Evolutionary conservation across 1,140 invertebrate species (phyloP).

Genomic region (Atopsyche davidsoni): DNA sequence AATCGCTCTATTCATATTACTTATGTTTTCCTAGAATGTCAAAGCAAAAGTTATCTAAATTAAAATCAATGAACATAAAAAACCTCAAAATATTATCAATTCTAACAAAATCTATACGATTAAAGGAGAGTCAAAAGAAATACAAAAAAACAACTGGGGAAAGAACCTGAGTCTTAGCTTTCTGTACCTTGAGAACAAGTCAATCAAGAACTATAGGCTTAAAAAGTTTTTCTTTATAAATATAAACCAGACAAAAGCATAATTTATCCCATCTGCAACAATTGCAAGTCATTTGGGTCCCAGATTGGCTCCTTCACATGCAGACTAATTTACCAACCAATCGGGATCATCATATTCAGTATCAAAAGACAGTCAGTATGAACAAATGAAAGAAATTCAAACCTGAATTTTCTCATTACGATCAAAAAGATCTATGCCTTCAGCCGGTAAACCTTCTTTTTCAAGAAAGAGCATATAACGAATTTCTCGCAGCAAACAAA

Average conservation of each 20-base stretch:
- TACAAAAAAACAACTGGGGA: not conserved
- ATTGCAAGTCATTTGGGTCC: no score
- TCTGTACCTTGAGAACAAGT: no score
- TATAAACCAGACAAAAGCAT: no score
- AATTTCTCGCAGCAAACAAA: slow-evolving; percentile 53
- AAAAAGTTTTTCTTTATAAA: no score
- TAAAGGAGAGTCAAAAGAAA: not conserved
- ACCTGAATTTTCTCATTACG: slow-evolving; percentile 51
- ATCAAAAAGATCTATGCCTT: slow-evolving; percentile 51
- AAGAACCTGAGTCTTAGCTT: no score
- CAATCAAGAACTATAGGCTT: no score
- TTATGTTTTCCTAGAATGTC: slow-evolving; percentile 39
- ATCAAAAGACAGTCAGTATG: no score
- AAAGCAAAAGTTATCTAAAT: slow-evolving; percentile 31
- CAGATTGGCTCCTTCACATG: no score
- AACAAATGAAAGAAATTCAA: not conserved
- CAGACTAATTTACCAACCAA: no score
- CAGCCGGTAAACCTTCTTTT: slow-evolving; percentile 48
- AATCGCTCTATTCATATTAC: slow-evolving; percentile 48
- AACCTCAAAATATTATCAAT: slow-evolving; percentile 3
- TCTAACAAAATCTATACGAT: not conserved
- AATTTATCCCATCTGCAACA: no score
- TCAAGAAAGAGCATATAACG: slow-evolving; percentile 58
- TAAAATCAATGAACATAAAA: no score
- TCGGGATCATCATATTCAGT: no score